These are phyloP conservation scores for Drepanosiphum platanoidis DNA, from an alignment of 2,888 invertebrate species.

Conservation along the genomic window DNA sequence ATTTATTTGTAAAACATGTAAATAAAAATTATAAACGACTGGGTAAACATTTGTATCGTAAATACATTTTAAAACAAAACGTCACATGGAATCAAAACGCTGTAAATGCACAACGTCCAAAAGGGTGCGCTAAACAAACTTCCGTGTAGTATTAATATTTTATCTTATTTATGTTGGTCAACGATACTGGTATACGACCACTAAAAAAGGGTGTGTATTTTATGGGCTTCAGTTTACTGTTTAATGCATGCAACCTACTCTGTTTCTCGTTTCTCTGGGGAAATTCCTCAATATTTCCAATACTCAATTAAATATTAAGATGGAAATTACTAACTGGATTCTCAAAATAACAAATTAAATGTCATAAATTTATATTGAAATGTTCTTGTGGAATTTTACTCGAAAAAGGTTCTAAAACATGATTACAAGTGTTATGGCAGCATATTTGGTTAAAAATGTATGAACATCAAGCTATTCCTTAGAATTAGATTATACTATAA, in stretches of 20 bases:
- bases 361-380: no score
- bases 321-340: not conserved
- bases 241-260: not conserved
- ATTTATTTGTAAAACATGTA: no score
- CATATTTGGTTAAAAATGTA: no score
- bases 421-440: no score
- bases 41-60: no score
- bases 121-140: constrained; percentile 46
- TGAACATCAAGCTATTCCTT: no score
- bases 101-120: not conserved
- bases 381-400: no score
- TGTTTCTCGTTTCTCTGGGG: constrained; percentile 44
- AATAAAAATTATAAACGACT: no score
- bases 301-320: constrained; percentile 36
- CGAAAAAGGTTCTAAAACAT: no score
- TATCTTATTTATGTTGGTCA: constrained; percentile 46
- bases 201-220: constrained; percentile 42
- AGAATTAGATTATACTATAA: no score
- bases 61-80: not conserved
- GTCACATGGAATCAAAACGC: not conserved
- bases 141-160: constrained; percentile 40
- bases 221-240: constrained; percentile 25
- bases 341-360: not conserved
- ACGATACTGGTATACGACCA: not conserved
- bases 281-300: constrained; percentile 17